phyloP scores from a whole-genome alignment of 2,888 invertebrate genomes.

The Plebejus argus region DNA sequence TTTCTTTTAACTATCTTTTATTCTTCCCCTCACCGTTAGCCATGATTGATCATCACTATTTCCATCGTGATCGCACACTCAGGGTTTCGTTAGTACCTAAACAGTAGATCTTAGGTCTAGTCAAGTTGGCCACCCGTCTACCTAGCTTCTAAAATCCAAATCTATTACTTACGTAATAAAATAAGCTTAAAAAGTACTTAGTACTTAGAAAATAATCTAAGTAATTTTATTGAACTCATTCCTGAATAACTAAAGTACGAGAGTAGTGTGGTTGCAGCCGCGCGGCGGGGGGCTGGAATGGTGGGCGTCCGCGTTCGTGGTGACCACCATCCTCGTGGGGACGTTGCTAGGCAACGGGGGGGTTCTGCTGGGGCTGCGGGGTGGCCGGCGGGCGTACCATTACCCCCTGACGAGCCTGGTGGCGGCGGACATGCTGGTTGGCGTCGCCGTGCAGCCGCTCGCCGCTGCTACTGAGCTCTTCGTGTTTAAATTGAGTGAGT shows the following conservation, averaged over 20 bases:
- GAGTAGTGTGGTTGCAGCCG: constrained; percentile 45
- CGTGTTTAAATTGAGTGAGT: constrained; percentile 68
- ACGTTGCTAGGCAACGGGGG: constrained; percentile 60
- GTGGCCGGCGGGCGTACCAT: constrained; percentile 79
- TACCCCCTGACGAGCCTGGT: constrained; percentile 86
- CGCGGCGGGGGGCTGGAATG: constrained; percentile 54
- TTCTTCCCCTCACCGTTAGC: background rate
- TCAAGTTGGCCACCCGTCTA: no score
- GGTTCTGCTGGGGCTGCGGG: constrained; percentile 58
- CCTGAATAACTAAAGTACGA: background rate
- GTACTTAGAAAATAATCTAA: no score
- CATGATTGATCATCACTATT: background rate
- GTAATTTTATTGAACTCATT: no score
- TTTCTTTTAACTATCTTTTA: no score
- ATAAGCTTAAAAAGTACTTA: no score
- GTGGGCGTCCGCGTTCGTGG: constrained; percentile 55
- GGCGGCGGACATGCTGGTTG: constrained; percentile 83
- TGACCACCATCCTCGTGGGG: constrained; percentile 47
- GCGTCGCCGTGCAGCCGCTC: constrained; percentile 77
- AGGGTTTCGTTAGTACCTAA: no score
- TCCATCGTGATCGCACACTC: no score
- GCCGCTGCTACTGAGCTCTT: constrained; percentile 81
- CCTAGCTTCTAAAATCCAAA: no score
- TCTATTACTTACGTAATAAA: no score
- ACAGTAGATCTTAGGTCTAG: no score